Evolutionary conservation across 2,797 vertebrate genomes (phyloP), one percentile per base, ranked within the genome.

Genomic region (Phoebastria nigripes): DNA sequence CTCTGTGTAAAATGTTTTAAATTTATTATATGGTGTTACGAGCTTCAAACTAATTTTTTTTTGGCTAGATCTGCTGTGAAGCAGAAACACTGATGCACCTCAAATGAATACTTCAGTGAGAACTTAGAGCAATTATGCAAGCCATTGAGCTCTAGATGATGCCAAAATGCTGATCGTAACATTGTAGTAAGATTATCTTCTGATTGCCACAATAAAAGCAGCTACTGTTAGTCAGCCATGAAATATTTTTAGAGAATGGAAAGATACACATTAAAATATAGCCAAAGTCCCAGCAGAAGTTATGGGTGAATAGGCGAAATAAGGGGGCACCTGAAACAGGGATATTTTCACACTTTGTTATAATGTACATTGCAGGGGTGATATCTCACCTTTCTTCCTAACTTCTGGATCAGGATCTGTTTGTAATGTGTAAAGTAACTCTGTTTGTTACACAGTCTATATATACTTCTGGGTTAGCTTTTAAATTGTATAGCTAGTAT

Each of bases 301-400:
- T 41, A 3, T 25, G 12, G 3, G 44, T 72, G 19, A 71, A 46
- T 3, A 35, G 31, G 39, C 2, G 1, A 65, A 70, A 39, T 67
- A 56, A 49, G 22, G 84, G 19, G 12, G 15, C 13, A 24, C 1
- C 1, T 35, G 42, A 41, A 46, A 63, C 13, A 13, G 2, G 19
- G 6, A 2, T 31, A 11, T 29, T 54, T 62, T 49, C 28, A 26
- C 5, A 9, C 28, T 51, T 42, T 15, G 5, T 39, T 67, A 1
- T 5, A 26, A 8, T 15, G 12, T 33, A 16, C 0, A 0, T 55
- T 26, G 4, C 1, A 6, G 39, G 18, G 9, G 8, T 19, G 8
- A 12, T 35, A 35, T 4, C 41, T 83, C 8, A 1, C 39, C 33
- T 72, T 72, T 59, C 31, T 69, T 61, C 11, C 7, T 25, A 12